Base-by-base conservation (phyloP, 1,140 invertebrate genomes). In the Papilio dardanus region DNA sequence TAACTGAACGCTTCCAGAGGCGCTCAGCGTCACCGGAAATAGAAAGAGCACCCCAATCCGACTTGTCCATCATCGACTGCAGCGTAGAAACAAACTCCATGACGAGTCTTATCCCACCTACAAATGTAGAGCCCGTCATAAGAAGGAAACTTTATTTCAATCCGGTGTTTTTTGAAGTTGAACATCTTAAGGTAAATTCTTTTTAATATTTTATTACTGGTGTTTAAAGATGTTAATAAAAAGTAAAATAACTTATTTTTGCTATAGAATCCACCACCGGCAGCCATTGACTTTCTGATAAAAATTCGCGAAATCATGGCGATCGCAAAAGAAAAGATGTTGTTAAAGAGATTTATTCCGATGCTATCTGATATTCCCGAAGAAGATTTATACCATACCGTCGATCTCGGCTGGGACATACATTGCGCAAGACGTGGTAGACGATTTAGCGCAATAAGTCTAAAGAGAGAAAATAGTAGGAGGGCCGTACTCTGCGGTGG, bases 241-340 rank as follows among this genome's bases (percentile, higher is more conserved):
- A 7, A 19, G 1, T 6, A 42, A 42, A n/a, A 42, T 5, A 7
- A 42, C 16, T 19, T 65, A 42, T 62, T 78, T 77, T 71, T 71
- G 65, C 88, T 92, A 71, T 88, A 98, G 96, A 95, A 96, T 73
- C 97, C 97, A 62, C 97, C 97, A 14, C 97, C 97, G 81, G 97
- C 97, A 37, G 97, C 97, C 16, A 91, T 97, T 40, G 97, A 98
- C 88, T 98, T 98, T 89, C 93, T 98, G 12, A 94, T 95, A 0
- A 97, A 98, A 94, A 97, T 98, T 71, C 95, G 97, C 24, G 97
- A 98, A 94, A 97, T 98, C 10, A 98, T 98, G 83, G 94, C 96
- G 5, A 96, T 97, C 46, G 97, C 97, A 5, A 98, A 97, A 88
- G 96, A 97, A 74, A 97, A 98, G 90, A 97, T 98, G 95, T 94